Evolutionary conservation across 2,888 invertebrate species (phyloP).

Genomic region (Cremastobaeus sp.): DNA sequence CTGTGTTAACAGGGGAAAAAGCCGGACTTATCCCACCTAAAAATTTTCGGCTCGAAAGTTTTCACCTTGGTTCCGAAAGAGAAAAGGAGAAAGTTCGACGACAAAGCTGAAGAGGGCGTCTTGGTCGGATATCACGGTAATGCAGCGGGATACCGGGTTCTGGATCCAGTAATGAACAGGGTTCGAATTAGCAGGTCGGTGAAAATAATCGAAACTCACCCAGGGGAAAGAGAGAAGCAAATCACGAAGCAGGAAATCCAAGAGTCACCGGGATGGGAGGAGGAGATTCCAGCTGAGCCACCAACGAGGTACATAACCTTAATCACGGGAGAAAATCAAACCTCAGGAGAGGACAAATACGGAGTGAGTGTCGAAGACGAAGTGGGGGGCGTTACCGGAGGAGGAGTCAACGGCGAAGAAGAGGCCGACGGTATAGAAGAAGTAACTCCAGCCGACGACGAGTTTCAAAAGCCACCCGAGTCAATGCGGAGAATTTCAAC

Average conservation of each 20-base stretch:
- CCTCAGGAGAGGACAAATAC: no score
- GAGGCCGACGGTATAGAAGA: no score
- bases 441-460: no score
- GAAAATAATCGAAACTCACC: conserved; percentile 15
- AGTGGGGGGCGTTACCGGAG: no score
- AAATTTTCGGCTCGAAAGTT: conserved; percentile 37
- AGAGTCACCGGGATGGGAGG: no score
- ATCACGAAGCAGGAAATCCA: no score
- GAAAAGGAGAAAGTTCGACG: conserved; percentile 31
- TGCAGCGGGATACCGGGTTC: conserved; percentile 29
- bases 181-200: conserved; percentile 47
- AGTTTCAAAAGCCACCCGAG: conserved; percentile 9
- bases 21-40: conserved; percentile 26
- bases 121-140: conserved; percentile 37
- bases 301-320: no score
- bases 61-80: conserved; percentile 29
- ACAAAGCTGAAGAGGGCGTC: conserved; percentile 31
- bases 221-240: no score
- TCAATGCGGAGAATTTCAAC: conserved; percentile 4
- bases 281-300: not conserved
- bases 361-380: no score
- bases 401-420: not conserved
- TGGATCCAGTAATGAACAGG: conserved; percentile 21
- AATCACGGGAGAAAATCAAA: no score
- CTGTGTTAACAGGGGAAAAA: conserved; percentile 37